Evolutionary conservation across 2,797 vertebrate genomes (phyloP).

Genomic region (Danionella dracula): DNA sequence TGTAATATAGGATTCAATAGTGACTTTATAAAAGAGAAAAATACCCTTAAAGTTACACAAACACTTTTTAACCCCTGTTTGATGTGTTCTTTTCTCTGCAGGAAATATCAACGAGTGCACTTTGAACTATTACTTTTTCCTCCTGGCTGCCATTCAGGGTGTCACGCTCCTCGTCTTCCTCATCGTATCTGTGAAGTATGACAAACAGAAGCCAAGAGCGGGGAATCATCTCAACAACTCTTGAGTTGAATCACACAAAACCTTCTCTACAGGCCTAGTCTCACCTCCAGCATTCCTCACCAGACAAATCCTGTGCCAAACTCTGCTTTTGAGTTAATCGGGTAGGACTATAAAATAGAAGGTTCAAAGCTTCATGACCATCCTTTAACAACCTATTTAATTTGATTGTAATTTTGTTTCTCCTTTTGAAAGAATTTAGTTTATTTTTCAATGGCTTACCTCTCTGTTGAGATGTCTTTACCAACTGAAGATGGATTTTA

Average conservation of each 20-base stretch:
- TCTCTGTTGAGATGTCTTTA: too few species aligned
- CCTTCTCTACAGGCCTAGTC: background rate
- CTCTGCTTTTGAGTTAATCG: too few species aligned
- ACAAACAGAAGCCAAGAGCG: constrained; percentile 70
- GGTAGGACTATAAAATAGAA: background rate
- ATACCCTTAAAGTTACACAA: too few species aligned
- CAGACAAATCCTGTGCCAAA: background rate
- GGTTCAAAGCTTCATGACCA: background rate
- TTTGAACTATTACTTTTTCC: constrained; percentile 94
- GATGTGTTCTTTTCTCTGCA: constrained; percentile 48
- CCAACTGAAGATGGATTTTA: background rate
- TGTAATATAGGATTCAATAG: too few species aligned
- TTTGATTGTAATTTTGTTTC: too few species aligned
- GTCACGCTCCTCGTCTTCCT: constrained; percentile 89
- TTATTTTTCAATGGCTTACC: too few species aligned
- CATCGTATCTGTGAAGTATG: constrained; percentile 86
- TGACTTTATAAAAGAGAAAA: too few species aligned
- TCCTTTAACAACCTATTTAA: too few species aligned
- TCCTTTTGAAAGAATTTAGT: too few species aligned
- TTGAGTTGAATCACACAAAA: constrained; percentile 47
- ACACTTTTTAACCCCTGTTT: too few species aligned
- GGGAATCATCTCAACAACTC: constrained; percentile 53
- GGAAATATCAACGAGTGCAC: constrained; percentile 94
- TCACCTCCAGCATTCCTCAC: background rate
- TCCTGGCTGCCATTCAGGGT: constrained; percentile 91